These are phyloP conservation scores for Menidia beryllina DNA, from an alignment of 2,113 vertebrate species.

Conservation along the genomic window DNA sequence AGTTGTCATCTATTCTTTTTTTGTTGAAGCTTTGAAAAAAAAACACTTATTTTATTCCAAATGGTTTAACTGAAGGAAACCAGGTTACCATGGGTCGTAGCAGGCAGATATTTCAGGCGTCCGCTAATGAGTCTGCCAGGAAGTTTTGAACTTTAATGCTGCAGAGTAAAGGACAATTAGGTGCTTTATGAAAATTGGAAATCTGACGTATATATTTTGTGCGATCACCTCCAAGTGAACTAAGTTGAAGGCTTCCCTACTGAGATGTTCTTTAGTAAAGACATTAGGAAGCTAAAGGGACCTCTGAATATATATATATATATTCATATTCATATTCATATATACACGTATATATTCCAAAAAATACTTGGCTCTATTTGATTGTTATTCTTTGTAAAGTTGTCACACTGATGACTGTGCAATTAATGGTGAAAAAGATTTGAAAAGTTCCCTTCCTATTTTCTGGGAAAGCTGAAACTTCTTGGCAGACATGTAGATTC, in stretches of 20 bases:
- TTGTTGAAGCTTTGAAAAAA: constrained; percentile 42
- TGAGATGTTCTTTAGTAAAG: constrained; percentile 33
- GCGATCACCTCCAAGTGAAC: constrained; percentile 14
- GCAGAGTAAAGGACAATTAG: constrained; percentile 48
- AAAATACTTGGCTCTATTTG: constrained; percentile 1
- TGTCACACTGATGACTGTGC: background rate
- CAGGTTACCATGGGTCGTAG: constrained; percentile 62
- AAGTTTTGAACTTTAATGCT: constrained; percentile 57
- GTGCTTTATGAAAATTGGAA: constrained; percentile 46
- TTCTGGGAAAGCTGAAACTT: background rate
- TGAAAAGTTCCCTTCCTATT: constrained; percentile 9
- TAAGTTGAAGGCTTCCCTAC: constrained; percentile 13
- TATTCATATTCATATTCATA: too few relatives aligned
- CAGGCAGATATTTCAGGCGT: constrained; percentile 57
- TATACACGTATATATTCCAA: too few relatives aligned
- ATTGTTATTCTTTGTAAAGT: background rate
- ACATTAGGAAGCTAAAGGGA: background rate
- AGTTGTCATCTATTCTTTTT: constrained; percentile 59
- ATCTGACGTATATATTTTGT: constrained; percentile 48
- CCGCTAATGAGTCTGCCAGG: constrained; percentile 59
- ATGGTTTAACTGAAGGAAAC: constrained; percentile 60
- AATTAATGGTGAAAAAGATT: constrained; percentile 1
- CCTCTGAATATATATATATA: too few relatives aligned
- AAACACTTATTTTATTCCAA: constrained; percentile 63
- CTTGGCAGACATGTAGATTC: constrained; percentile 4